Conservation (phyloP, 2,113 vertebrate genomes). For the Myxocyprinus asiaticus region DNA sequence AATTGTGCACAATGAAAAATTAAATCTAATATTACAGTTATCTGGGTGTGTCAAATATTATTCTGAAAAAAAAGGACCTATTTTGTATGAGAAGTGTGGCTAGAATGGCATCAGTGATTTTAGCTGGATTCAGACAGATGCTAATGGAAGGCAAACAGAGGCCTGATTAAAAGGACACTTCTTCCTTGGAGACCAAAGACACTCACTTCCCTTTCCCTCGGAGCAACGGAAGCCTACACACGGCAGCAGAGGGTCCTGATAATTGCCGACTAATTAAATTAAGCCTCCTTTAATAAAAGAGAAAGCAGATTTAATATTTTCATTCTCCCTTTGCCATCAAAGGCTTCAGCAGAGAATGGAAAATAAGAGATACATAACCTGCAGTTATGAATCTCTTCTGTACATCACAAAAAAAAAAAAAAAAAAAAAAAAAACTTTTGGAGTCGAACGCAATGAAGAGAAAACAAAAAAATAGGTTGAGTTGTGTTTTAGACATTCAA, state of each 20-base stretch:
- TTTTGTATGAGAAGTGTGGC: no score
- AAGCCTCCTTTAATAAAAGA: conserved; percentile 77
- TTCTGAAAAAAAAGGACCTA: no score
- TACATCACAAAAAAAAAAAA: not conserved
- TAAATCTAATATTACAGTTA: not conserved
- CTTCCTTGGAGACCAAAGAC: conserved; percentile 74
- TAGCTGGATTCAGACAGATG: conserved; percentile 61
- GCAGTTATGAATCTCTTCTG: conserved; percentile 70
- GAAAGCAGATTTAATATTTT: conserved; percentile 72
- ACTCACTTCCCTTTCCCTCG: conserved; percentile 64
- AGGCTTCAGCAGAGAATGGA: conserved; percentile 56
- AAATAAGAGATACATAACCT: conserved; percentile 42
- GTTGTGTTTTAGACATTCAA: conserved; percentile 2
- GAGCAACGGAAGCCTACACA: conserved; percentile 72
- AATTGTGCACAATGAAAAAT: no score
- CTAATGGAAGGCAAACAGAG: conserved; percentile 73
- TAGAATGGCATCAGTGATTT: conserved; percentile 34
- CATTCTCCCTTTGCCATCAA: conserved; percentile 75
- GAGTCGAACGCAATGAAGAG: not conserved
- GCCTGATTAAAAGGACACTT: conserved; percentile 79
- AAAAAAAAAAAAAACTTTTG: not conserved
- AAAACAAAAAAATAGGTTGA: not conserved
- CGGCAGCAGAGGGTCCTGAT: conserved; percentile 68
- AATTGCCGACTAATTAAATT: conserved; percentile 79
- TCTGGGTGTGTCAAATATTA: not conserved